Conservation (phyloP, 1,140 invertebrate genomes). For the Papilio xuthus region DNA sequence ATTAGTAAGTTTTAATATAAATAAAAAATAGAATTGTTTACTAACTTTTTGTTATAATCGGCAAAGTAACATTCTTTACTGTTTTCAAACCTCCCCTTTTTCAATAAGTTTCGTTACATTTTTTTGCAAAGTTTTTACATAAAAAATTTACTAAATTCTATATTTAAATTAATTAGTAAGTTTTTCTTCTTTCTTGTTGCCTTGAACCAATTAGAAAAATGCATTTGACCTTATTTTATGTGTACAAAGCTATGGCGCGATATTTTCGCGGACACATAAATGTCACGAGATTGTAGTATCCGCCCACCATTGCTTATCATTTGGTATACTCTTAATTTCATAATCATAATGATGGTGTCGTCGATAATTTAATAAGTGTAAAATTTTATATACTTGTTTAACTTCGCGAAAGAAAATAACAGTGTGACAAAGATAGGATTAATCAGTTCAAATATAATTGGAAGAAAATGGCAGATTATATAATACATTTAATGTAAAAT, state of each 20-base stretch:
- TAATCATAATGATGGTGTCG: background rate
- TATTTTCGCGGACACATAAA: conserved; percentile 24
- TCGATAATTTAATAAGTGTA: background rate
- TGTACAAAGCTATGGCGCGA: background rate
- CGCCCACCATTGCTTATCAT: conserved; percentile 37
- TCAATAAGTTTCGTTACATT: too few relatives aligned
- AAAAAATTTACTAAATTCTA: background rate
- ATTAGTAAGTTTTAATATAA: too few relatives aligned
- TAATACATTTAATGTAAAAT: too few relatives aligned
- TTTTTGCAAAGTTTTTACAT: background rate
- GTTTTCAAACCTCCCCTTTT: background rate
- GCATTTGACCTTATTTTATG: conserved; percentile 9
- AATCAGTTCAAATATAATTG: too few relatives aligned
- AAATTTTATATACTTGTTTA: background rate
- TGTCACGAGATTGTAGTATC: conserved; percentile 31
- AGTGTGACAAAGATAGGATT: too few relatives aligned
- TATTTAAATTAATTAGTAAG: background rate
- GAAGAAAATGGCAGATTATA: too few relatives aligned
- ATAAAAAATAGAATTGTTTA: background rate
- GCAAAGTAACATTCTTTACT: background rate
- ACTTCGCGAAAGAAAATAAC: background rate
- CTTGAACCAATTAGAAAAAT: conserved; percentile 2
- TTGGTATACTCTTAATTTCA: background rate
- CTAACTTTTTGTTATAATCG: background rate
- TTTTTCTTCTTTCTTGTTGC: background rate